Base-by-base conservation (phyloP, 2,888 invertebrate species). In the Ennomos quercinarius region DNA sequence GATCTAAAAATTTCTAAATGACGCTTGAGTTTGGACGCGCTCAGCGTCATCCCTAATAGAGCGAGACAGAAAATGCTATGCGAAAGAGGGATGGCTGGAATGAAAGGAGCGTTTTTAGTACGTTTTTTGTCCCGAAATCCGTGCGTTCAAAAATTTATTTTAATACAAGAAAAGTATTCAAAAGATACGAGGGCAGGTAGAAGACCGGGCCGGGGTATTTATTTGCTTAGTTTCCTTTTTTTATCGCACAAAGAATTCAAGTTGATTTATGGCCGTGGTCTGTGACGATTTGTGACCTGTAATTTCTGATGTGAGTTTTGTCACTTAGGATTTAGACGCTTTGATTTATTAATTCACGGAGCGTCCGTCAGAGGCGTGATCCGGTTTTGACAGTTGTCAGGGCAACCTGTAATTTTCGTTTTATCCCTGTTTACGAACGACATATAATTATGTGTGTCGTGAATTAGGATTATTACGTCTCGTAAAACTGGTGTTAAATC, bases 241-340 rank as follows among this genome's bases (percentile, higher is more conserved):
- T 86, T 85, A 79, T 84, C 77, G 69, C 84, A 83, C 87, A 84
- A 88, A 89, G 88, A 87, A 86, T 89, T 81, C 87, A 59, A 80
- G 73, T 88, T 92, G 91, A 92, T 92, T 92, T 91, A 92, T 87
- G 83, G 76, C 71, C 73, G 74, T 77, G 80, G 73, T 84, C 83
- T 87, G 88, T 87, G 92, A 91, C 91, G 92, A 92, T 89, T 91
- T 91, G 91, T 91, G 92, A 89, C 83, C 89, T 81, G 89, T 90
- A 89, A 90, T 89, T 88, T 87, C 73, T 85, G 88, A 89, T 89
- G 89, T 80, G 84, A 90, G 78, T 85, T 90, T 90, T 91, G 91
- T 91, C 92, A 90, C 91, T 89, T 83, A 80, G 78, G 76, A 75
- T 71, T 72, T 75, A 61, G 72, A 72, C 74, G 66, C 66, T 59